These are phyloP conservation scores for Nycticebus coucang DNA, from an alignment of 2,113 vertebrate species.

Conservation along the genomic window DNA sequence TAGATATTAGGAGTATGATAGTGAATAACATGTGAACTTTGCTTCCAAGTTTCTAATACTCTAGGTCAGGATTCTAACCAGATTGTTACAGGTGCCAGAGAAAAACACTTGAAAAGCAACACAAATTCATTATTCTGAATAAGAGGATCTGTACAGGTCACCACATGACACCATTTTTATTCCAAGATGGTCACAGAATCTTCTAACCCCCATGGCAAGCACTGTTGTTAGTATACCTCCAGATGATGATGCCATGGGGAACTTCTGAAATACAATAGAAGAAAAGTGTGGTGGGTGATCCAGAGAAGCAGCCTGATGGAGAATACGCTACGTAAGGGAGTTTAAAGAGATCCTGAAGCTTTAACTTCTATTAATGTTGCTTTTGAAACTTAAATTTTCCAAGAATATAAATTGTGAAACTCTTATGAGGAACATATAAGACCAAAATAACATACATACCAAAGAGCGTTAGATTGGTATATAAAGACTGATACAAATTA, in stretches of 20 bases:
- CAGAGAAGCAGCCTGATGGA: neutral
- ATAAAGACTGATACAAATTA: neutral
- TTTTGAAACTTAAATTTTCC: neutral
- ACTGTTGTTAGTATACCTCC: neutral
- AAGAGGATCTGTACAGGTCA: neutral
- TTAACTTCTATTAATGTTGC: neutral
- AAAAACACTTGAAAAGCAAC: neutral
- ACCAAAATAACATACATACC: neutral
- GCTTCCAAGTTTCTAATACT: neutral
- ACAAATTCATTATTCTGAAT: neutral
- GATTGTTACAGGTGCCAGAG: neutral
- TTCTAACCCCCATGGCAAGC: neutral
- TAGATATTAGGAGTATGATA: neutral
- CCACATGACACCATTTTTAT: neutral
- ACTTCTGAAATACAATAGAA: neutral
- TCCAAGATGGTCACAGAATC: neutral
- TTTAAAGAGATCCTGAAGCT: neutral
- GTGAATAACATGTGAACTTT: neutral
- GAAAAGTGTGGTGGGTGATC: neutral
- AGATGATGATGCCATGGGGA: neutral
- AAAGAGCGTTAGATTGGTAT: neutral
- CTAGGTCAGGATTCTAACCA: neutral
- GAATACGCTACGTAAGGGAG: neutral
- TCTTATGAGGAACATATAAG: neutral
- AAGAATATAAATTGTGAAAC: neutral